These are phyloP conservation scores for Bergia sp. DNA, from an alignment of 92 coral and sea anemone species.

Conservation along the genomic window DNA sequence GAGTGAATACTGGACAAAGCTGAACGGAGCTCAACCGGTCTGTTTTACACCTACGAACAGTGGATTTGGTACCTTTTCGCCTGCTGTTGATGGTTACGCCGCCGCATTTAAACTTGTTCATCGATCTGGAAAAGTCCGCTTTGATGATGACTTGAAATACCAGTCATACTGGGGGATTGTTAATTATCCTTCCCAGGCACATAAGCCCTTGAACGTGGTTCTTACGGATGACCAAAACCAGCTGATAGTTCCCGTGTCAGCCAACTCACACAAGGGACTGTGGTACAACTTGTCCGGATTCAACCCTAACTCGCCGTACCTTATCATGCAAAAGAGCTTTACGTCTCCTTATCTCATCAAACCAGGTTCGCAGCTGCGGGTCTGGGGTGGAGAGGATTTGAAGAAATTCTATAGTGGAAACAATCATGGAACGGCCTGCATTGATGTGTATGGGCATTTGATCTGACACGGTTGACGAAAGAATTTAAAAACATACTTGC, in stretches of 20 bases:
- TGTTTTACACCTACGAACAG: neutral
- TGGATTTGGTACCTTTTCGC: constrained; percentile 3
- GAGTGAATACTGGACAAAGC: constrained; percentile 24
- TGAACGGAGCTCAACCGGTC: constrained; percentile 1
- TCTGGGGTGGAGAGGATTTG: constrained; percentile 18
- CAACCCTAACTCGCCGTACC: neutral
- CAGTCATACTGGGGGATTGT: constrained; percentile 20
- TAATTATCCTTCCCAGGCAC: neutral
- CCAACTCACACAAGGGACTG: neutral
- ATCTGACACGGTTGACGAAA: neutral
- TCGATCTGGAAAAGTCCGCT: constrained; percentile 16
- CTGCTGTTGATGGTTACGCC: constrained; percentile 11
- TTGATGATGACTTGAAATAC: neutral
- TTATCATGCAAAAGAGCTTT: constrained; percentile 7
- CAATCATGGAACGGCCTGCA: constrained; percentile 1
- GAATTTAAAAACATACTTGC: too few species aligned
- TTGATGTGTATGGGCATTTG: constrained; percentile 14
- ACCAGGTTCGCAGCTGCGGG: constrained; percentile 12
- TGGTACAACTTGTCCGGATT: constrained; percentile 3
- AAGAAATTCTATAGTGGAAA: neutral
- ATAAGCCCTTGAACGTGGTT: neutral
- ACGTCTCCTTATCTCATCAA: constrained; percentile 11
- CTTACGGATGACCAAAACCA: constrained; percentile 6
- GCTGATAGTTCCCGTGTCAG: constrained; percentile 12
- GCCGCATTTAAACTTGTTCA: constrained; percentile 23